These are phyloP conservation scores for Ochotona princeps DNA, from an alignment of 2,113 vertebrate genomes.

Conservation along the genomic window DNA sequence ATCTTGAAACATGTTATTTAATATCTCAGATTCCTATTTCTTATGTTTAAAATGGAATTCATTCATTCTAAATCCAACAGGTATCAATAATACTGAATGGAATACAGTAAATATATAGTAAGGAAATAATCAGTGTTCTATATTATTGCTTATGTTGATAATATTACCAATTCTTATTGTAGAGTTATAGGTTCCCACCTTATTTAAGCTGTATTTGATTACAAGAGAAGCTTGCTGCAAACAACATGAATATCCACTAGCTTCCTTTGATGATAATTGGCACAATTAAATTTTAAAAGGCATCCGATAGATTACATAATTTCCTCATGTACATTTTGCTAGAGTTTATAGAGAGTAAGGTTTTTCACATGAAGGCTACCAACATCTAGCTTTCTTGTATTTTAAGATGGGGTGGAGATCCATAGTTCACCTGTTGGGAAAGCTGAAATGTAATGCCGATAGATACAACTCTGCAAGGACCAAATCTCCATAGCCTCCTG, in stretches of 20 bases:
- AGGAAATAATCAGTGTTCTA: not conserved
- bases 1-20: not conserved
- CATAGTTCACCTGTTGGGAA: not conserved
- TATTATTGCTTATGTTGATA: not conserved
- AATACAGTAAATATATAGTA: not conserved
- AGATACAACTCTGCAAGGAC: not conserved
- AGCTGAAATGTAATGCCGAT: accelerated
- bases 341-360: not conserved
- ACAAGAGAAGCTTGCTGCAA: too few species aligned
- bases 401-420: not conserved
- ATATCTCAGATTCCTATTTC: not conserved
- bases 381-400: not conserved
- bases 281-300: not conserved
- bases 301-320: not conserved
- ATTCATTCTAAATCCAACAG: not conserved
- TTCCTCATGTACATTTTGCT: not conserved
- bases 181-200: not conserved
- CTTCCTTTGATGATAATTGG: not conserved
- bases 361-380: not conserved
- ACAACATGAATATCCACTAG: not conserved
- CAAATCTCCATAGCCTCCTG: not conserved
- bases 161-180: not conserved
- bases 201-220: too few species aligned
- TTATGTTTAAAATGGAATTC: not conserved
- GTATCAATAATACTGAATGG: not conserved